These are phyloP conservation scores for Oenanthe melanoleuca DNA, from an alignment of 2,113 vertebrate species.

Conservation along the genomic window DNA sequence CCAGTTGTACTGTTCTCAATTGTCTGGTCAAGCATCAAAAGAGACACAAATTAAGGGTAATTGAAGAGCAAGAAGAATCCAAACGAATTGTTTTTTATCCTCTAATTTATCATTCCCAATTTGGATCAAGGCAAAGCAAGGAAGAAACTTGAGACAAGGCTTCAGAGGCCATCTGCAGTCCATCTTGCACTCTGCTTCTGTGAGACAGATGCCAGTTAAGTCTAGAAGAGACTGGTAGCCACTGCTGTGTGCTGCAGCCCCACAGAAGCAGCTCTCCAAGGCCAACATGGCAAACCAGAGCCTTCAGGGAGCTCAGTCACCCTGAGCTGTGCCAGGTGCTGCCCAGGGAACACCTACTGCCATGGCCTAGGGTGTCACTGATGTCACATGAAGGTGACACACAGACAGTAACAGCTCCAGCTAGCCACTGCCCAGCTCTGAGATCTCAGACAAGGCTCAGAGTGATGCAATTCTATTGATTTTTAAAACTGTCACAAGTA, in stretches of 20 bases:
- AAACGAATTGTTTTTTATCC: slow-evolving; percentile 41
- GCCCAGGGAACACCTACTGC: neutral
- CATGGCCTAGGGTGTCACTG: rapidly evolving
- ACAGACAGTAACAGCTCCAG: neutral
- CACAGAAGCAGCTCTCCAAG: neutral
- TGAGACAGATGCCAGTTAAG: slow-evolving; percentile 58
- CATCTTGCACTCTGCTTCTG: slow-evolving; percentile 48
- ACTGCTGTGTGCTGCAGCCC: neutral
- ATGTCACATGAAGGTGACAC: neutral
- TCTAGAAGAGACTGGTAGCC: neutral
- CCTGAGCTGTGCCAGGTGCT: rapidly evolving
- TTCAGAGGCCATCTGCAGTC: slow-evolving; percentile 62
- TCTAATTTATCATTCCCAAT: slow-evolving; percentile 52
- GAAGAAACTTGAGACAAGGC: slow-evolving; percentile 60
- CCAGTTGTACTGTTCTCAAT: slow-evolving; percentile 52
- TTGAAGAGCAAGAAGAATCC: slow-evolving; percentile 42
- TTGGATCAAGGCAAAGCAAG: slow-evolving; percentile 44
- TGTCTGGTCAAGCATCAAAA: slow-evolving; percentile 58
- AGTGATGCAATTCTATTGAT: neutral
- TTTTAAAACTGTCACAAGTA: neutral
- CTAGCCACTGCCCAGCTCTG: neutral
- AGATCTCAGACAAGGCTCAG: neutral
- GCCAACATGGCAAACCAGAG: neutral
- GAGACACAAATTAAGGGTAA: slow-evolving; percentile 59
- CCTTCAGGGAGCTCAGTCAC: neutral